Evolutionary conservation across 2,888 invertebrate species (phyloP), one percentile per base, ranked within the genome.

Genomic region (Nephrocerus scutellatus): DNA sequence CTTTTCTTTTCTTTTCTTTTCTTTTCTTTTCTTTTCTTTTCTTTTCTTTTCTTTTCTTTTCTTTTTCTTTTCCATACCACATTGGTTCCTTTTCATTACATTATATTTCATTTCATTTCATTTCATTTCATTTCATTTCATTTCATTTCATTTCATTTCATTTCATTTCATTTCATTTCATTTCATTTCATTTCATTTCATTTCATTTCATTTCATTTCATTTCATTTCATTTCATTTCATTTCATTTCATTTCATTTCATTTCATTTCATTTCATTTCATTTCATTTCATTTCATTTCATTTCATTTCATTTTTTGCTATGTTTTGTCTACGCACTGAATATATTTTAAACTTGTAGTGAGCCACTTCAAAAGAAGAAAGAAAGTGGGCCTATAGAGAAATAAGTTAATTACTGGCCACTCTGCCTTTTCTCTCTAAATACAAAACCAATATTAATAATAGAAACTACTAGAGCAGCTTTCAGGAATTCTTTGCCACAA

Each of bases 171-270:
- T 9, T 30, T 30, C 13, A 12, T 24, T 24, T 10, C 10, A 10
- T 18, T n/a, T 30, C 9, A 18, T 12, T 10, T 19, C 13, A 30
- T 30, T 10, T 29, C 20, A 13, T 19, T 6, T 24, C 30, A 23
- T 30, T 36, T 36, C 21, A 36, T 36, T 21, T 28, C 21, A 28
- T 10, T 21, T 26, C 21, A 14, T 28, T 36, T 23, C 18, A 30
- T 30, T 30, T 21, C 7, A 14, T 32, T 13, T 13, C 22, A 22
- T 32, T 22, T 16, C 32, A 19, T 22, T 32, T n/a, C n/a, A n/a
- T 22, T 32, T 8, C n/a, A 30, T 30, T 19, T 13, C 12, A 30
- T 30, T 18, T 30, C 30, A n/a, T 10, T 19, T 19, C 19, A 19
- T 19, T 30, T 18, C 30, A 30, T 9, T 18, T 19, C 12, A n/a